A percentile compares a stretch with the other conserved stretches of the same genome.
These are phyloP conservation scores for Tinamus guttatus DNA, from an alignment of 2,113 vertebrate genomes.

Conservation along the genomic window DNA sequence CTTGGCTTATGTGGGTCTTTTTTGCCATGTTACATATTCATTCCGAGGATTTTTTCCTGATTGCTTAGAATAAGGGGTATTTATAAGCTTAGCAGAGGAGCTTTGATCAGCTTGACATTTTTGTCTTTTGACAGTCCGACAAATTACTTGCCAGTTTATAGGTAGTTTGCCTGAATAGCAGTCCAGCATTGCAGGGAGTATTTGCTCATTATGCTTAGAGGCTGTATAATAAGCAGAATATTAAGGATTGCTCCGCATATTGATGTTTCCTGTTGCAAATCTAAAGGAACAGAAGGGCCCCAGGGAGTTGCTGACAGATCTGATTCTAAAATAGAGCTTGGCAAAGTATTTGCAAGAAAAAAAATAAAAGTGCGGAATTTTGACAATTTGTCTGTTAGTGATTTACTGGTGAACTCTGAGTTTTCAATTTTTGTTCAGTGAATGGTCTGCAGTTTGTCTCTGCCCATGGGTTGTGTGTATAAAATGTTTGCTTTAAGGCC, in stretches of 20 bases:
- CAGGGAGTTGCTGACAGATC: neutral
- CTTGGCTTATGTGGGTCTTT: neutral
- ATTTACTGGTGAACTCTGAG: neutral
- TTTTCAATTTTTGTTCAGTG: neutral
- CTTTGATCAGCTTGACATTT: neutral
- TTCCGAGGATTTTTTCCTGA: neutral
- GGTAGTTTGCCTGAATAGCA: neutral
- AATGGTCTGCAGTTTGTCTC: neutral
- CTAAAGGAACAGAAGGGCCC: neutral
- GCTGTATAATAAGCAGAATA: neutral
- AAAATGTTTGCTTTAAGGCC: neutral
- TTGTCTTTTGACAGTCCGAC: neutral
- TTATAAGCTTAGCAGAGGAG: conserved; percentile 6
- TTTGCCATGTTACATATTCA: neutral
- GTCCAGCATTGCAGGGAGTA: neutral
- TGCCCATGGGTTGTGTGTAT: neutral
- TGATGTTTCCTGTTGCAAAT: neutral
- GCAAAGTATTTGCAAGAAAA: neutral
- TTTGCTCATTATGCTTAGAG: neutral
- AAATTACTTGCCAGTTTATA: neutral
- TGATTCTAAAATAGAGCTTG: neutral
- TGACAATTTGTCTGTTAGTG: neutral
- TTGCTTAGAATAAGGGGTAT: conserved; percentile 9
- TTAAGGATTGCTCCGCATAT: neutral
- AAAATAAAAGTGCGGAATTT: neutral